Conservation (phyloP, 2,888 invertebrate species). For the Hypomecis punctinalis region DNA sequence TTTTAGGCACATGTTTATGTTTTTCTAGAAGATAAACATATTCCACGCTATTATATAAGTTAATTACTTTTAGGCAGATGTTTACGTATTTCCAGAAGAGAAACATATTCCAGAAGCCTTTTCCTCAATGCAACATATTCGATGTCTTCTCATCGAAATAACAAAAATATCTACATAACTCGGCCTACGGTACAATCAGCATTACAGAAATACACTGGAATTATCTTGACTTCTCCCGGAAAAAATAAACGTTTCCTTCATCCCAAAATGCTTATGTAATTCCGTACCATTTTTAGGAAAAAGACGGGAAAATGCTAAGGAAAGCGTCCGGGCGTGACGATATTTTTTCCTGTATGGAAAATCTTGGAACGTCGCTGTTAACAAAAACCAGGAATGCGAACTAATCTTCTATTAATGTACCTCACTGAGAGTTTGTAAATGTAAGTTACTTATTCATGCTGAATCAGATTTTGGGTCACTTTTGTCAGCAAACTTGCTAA, state of each 20-base stretch:
- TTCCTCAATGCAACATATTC: neutral
- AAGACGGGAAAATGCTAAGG: constrained; percentile 23
- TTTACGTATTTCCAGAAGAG: neutral
- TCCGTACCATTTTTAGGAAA: constrained; percentile 22
- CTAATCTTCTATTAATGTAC: constrained; percentile 24
- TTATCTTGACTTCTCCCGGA: constrained; percentile 29
- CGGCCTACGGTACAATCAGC: constrained; percentile 8
- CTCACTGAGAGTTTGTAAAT: constrained; percentile 11
- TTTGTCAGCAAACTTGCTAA: constrained; percentile 4
- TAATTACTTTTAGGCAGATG: no score
- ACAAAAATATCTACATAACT: constrained; percentile 5
- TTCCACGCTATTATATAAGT: no score
- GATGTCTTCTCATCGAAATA: neutral
- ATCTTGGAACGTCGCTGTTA: constrained; percentile 18
- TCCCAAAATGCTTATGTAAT: constrained; percentile 30
- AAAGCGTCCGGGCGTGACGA: constrained; percentile 24
- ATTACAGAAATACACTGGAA: constrained; percentile 11
- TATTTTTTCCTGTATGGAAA: constrained; percentile 30
- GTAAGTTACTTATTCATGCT: constrained; percentile 9
- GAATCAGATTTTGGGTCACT: constrained; percentile 9
- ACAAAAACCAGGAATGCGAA: constrained; percentile 22
- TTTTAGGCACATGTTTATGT: no score
- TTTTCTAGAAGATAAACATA: no score
- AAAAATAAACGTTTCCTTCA: constrained; percentile 30
- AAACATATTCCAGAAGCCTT: neutral